phyloP scores from a whole-genome alignment of 2,113 vertebrate species.

The Passer domesticus region DNA sequence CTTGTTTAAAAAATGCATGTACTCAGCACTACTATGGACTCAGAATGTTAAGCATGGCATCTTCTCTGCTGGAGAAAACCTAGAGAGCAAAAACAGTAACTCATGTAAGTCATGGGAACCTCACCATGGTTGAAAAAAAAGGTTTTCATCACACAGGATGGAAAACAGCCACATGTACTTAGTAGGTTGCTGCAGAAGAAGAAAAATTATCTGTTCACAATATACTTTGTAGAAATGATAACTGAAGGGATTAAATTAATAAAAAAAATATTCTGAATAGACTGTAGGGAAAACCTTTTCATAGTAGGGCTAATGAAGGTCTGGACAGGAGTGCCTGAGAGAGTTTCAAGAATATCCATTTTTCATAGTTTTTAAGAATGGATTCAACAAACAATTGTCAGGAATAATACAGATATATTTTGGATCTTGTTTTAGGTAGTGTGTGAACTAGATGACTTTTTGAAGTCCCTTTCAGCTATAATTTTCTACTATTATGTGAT shows the following conservation, averaged over 20 bases:
- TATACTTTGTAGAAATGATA: background rate
- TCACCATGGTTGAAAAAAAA: background rate
- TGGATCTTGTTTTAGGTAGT: background rate
- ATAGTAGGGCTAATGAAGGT: background rate
- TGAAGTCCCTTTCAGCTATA: background rate
- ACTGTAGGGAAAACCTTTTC: background rate
- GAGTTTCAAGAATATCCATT: background rate
- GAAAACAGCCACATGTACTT: background rate
- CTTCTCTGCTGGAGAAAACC: background rate
- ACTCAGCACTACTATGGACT: background rate
- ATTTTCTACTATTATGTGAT: background rate
- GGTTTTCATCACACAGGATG: background rate
- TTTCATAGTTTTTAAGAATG: background rate
- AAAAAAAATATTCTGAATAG: background rate
- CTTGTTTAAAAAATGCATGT: background rate
- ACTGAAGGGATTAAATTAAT: background rate
- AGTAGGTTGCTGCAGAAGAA: background rate
- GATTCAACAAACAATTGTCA: background rate
- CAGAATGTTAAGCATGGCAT: background rate
- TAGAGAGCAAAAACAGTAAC: background rate
- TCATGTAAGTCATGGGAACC: rapidly evolving
- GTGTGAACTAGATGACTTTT: background rate
- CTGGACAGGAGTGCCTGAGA: background rate
- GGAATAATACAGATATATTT: background rate
- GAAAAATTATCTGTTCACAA: background rate